A percentile compares a stretch with the other conserved stretches of the same genome.
These are phyloP conservation scores for Heterochromis multidens DNA, from an alignment of 2,113 vertebrate species.

Conservation along the genomic window DNA sequence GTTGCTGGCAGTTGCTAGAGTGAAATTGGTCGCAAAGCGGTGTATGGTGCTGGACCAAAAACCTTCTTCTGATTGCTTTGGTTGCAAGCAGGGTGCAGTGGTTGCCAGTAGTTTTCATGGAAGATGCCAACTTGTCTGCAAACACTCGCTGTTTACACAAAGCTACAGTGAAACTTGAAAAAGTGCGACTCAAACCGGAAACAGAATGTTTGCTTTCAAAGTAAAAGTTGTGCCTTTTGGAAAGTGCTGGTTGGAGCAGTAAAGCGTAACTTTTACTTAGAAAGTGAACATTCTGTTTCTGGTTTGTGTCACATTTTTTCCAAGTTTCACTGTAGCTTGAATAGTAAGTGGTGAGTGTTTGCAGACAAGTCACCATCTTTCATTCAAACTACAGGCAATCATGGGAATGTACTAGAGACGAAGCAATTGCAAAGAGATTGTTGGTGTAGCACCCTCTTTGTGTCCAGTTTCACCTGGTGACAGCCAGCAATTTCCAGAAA, in stretches of 20 bases:
- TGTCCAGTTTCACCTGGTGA: accelerated
- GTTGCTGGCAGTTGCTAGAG: neutral
- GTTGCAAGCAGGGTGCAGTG: neutral
- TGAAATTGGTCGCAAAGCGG: neutral
- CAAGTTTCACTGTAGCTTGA: too few species aligned
- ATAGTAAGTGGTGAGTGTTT: too few species aligned
- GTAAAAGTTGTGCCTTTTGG: neutral
- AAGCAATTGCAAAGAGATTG: neutral
- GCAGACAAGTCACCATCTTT: neutral
- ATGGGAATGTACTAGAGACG: neutral
- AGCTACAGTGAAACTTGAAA: neutral
- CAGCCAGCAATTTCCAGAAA: neutral
- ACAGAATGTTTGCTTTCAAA: neutral
- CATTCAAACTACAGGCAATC: neutral
- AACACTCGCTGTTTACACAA: neutral
- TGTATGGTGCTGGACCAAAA: neutral
- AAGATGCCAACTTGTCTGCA: neutral
- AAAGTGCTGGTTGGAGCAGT: too few species aligned
- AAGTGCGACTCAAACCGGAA: neutral
- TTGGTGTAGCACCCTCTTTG: too few species aligned
- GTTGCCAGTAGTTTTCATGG: neutral
- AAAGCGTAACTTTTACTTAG: neutral
- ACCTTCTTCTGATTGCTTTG: neutral
- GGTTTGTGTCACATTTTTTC: neutral
- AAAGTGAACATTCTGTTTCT: neutral